Evolutionary conservation across 2,797 vertebrate species (phyloP).

Genomic region (Onychomys leucogaster): DNA sequence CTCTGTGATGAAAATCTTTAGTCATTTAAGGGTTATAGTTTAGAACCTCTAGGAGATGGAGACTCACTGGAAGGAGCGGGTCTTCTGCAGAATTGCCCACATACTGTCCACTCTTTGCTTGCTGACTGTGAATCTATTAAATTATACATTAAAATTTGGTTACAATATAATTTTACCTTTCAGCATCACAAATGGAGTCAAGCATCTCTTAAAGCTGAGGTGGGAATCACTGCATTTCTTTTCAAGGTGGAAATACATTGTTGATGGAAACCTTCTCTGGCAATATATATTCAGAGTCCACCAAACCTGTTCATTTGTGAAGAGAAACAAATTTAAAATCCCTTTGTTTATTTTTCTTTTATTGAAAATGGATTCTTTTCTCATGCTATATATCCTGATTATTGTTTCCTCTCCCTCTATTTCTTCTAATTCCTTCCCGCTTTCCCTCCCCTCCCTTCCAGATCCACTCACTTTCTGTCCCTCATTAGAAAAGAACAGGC

Average conservation of each 20-base stretch:
- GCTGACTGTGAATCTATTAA: neutral
- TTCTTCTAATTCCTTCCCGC: neutral
- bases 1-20: neutral
- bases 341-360: neutral
- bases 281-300: neutral
- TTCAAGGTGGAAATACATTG: neutral
- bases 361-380: neutral
- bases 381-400: too few relatives aligned
- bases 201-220: neutral
- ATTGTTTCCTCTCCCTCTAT: neutral
- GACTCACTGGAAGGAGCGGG: neutral
- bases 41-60: neutral
- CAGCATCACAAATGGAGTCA: neutral
- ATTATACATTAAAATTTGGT: neutral
- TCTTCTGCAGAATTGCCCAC: neutral
- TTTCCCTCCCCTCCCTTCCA: accelerated
- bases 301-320: neutral
- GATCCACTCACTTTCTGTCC: neutral
- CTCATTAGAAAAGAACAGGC: neutral
- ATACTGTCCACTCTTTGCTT: neutral
- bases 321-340: neutral
- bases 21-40: neutral
- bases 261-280: neutral
- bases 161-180: neutral
- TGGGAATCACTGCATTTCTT: neutral